These are phyloP conservation scores for Timema podura DNA, from an alignment of 2,888 invertebrate genomes.

Conservation along the genomic window DNA sequence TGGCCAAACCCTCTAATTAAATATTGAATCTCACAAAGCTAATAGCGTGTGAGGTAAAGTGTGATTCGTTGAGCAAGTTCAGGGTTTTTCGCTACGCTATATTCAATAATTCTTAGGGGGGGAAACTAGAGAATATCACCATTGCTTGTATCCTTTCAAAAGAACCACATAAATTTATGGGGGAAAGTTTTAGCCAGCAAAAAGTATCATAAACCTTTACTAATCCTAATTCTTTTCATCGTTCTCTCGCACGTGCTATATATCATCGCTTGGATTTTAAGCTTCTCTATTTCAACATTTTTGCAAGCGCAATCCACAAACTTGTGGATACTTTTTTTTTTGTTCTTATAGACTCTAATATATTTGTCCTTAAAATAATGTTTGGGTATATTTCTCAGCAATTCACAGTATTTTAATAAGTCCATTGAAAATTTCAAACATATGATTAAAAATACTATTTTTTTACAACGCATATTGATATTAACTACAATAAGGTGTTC, in stretches of 20 bases:
- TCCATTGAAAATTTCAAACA: too few relatives aligned
- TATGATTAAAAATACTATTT: too few relatives aligned
- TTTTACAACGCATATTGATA: too few relatives aligned
- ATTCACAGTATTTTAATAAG: neutral
- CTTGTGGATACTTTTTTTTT: neutral
- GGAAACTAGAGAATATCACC: too few relatives aligned
- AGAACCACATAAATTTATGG: neutral
- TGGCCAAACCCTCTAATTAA: too few relatives aligned
- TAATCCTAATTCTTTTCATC: conserved; percentile 9
- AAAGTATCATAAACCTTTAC: conserved; percentile 6
- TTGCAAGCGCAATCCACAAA: too few relatives aligned
- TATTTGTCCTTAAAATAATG: neutral
- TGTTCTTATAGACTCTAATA: neutral
- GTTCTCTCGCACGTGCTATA: conserved; percentile 2
- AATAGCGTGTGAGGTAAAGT: too few relatives aligned
- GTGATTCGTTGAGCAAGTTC: too few relatives aligned
- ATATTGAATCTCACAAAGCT: too few relatives aligned
- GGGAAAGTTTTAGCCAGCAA: neutral
- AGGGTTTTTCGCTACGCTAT: too few relatives aligned
- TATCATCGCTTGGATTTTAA: conserved; percentile 3
- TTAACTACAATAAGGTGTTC: too few relatives aligned
- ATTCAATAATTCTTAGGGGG: too few relatives aligned
- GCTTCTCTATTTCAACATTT: neutral
- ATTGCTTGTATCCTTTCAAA: neutral
- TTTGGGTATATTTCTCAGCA: neutral